Conservation (phyloP, 2,888 invertebrate genomes). For the Arenicola marina region DNA sequence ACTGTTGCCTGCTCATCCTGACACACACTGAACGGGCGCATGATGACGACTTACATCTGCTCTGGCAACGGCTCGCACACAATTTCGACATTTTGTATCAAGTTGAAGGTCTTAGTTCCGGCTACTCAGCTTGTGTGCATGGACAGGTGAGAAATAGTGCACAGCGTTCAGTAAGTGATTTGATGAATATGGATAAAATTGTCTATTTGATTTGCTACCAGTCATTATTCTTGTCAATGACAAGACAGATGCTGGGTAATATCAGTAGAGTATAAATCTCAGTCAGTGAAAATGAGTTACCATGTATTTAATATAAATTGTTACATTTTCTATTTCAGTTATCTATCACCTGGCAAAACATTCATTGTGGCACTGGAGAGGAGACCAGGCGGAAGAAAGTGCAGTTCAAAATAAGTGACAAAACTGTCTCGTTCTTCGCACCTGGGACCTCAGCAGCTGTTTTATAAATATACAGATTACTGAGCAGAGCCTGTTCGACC, state of each 20-base stretch:
- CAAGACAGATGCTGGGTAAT: not conserved
- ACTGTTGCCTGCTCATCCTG: not conserved
- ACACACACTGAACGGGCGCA: not conserved
- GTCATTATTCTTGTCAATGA: too few relatives aligned
- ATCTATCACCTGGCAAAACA: too few relatives aligned
- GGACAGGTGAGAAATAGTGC: not conserved
- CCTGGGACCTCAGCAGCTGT: conserved; percentile 49
- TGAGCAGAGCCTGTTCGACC: too few relatives aligned
- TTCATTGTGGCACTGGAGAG: not conserved
- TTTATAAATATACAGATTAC: too few relatives aligned
- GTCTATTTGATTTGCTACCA: too few relatives aligned
- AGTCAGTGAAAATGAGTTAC: too few relatives aligned
- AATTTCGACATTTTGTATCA: not conserved
- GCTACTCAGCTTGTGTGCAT: not conserved
- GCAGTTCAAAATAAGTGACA: conserved; percentile 47
- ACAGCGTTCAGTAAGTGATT: not conserved
- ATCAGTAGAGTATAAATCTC: not conserved
- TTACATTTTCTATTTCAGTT: too few relatives aligned
- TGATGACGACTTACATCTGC: not conserved
- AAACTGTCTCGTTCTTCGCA: conserved; percentile 44
- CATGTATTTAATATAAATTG: too few relatives aligned
- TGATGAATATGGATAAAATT: not conserved
- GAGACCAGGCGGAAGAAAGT: conserved; percentile 13
- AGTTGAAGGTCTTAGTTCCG: not conserved
- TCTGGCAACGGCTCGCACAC: not conserved